These are phyloP conservation scores for Synergus itoensis DNA, from an alignment of 2,888 invertebrate species.

Conservation along the genomic window DNA sequence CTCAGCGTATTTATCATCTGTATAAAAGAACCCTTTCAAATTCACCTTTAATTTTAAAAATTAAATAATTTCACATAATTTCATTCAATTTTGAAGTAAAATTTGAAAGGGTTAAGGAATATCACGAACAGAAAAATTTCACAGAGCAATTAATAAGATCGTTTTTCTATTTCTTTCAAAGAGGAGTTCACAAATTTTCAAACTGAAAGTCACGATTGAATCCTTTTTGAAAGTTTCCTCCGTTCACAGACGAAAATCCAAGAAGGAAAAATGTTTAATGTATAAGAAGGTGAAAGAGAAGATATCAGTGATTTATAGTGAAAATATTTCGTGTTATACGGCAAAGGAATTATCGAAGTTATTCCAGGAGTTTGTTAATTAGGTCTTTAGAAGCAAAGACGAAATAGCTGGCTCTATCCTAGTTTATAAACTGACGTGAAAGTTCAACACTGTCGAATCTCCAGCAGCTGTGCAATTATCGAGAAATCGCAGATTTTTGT, in stretches of 20 bases:
- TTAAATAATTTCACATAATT: background rate
- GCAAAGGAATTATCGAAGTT: constrained; percentile 26
- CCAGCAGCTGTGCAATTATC: constrained; percentile 42
- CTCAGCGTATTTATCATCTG: no score
- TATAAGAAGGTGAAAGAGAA: constrained; percentile 30
- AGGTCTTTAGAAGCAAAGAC: constrained; percentile 69
- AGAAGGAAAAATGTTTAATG: background rate
- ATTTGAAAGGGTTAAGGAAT: constrained; percentile 10
- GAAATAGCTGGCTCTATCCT: constrained; percentile 76
- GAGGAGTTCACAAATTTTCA: constrained; percentile 13
- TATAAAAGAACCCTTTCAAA: background rate
- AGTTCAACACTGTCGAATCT: constrained; percentile 55
- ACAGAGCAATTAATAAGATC: background rate
- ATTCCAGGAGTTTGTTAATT: constrained; percentile 68
- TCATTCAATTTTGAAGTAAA: background rate
- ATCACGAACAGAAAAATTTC: constrained; percentile 17
- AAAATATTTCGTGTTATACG: constrained; percentile 43
- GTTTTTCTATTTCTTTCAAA: background rate
- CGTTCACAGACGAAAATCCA: background rate
- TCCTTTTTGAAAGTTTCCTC: background rate
- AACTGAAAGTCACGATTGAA: constrained; percentile 12
- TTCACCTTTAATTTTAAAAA: background rate
- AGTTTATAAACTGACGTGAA: constrained; percentile 66
- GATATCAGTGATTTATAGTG: constrained; percentile 47
- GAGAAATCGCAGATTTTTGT: constrained; percentile 32